Percentiles rank a stretch among this genome's conserved stretches.
Conservation (phyloP, 2,888 invertebrate genomes). For the Adelognathus sp. region DNA sequence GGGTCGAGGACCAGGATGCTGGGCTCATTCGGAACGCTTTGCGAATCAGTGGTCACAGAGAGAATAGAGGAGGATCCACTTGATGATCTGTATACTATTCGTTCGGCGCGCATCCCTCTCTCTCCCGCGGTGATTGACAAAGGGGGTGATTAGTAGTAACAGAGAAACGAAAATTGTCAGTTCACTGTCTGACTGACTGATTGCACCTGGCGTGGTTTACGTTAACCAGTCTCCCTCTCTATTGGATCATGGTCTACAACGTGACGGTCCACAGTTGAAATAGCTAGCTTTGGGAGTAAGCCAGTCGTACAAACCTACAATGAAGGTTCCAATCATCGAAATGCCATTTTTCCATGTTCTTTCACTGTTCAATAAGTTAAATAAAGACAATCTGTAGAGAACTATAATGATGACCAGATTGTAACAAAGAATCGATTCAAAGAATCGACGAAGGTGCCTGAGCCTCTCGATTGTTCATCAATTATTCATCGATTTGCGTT, state of each 20-base stretch:
- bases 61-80: not conserved
- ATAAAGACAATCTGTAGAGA: too few species aligned
- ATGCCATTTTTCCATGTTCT: not conserved
- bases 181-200: constrained; percentile 48
- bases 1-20: not conserved
- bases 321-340: not conserved
- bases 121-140: constrained; percentile 67
- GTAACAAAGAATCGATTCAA: too few species aligned
- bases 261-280: not conserved
- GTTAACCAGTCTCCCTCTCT: constrained; percentile 17
- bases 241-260: constrained; percentile 32
- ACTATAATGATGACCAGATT: not conserved
- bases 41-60: constrained; percentile 45
- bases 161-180: constrained; percentile 54
- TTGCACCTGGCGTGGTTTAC: constrained; percentile 34
- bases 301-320: not conserved
- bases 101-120: not conserved
- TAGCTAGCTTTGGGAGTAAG: not conserved
- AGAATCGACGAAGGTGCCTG: not conserved
- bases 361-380: not conserved
- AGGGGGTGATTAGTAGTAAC: constrained; percentile 60
- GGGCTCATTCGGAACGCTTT: constrained; percentile 9
- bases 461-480: constrained; percentile 30
- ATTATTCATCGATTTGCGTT: constrained; percentile 49
- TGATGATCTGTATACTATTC: not conserved